Evolutionary conservation across 2,888 invertebrate genomes (phyloP), one percentile per base, ranked within the genome.

Genomic region (Mystacides longicornis): DNA sequence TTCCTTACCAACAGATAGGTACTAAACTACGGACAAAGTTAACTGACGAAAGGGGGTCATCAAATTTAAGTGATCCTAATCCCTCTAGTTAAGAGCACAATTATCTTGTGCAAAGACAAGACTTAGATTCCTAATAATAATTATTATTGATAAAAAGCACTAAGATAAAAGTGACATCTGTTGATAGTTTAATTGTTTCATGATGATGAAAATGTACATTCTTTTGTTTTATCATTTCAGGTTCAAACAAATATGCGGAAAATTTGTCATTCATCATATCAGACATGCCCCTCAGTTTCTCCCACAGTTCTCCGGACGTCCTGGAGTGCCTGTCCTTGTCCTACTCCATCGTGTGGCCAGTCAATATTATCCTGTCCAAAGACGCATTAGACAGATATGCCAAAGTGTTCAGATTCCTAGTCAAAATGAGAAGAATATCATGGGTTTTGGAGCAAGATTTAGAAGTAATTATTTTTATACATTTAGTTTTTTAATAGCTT

Each of bases 401-500:
- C 0, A 82, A 81, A 63, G 83, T 90, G 1, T 90, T 90, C 66
- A 85, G 84, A 65, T 87, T 88, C 67, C 69, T 90, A 37, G 66
- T 90, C 52, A 87, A 87, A 69, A 79, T 90, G 64, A 80, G 86
- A 52, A 76, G 89, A 54, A 82, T 89, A n/a, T 82, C 83, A 50
- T 87, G 87, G 85, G 81, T 86, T 16, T 68, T 90, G 43, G 84
- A 87, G 51, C 82, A 85, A 63, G 81, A 85, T 63, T 87, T 85
- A 69, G 73, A 81, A 75, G 81, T 76, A 61, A n/a, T 66, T 66
- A 75, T 11, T 27, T 56, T 18, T 31, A 33, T 21, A 23, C 37
- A 37, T 37, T 1, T 9, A 31, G 43, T 43, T 43, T 43, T 43
- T 27, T 27, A 7, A 27, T 27, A 7, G 27, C n/a, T n/a, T n/a